Evolutionary conservation across 2,888 invertebrate genomes (phyloP).

Genomic region (Pharmacophagus antenor): DNA sequence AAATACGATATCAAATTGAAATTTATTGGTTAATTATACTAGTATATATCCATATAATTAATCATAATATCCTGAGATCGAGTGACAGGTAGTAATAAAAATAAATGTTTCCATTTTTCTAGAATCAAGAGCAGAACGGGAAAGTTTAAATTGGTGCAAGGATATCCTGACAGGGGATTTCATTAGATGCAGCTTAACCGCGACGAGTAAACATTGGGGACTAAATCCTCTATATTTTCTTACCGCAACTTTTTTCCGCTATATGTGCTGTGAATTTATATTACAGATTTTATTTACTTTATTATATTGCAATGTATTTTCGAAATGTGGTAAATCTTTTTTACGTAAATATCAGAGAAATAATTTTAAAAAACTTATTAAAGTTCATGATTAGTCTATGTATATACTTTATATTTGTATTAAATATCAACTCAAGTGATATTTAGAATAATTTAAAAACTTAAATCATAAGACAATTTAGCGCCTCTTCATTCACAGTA

Average conservation of each 20-base stretch:
- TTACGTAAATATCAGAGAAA: no score
- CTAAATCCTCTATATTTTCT: conserved; percentile 71
- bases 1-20: no score
- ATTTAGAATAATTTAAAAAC: conserved; percentile 34
- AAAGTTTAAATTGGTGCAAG: conserved; percentile 62
- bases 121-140: conserved; percentile 46
- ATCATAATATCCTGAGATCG: no score
- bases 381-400: no score
- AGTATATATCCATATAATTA: no score
- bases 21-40: no score
- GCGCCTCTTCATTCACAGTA: conserved; percentile 53
- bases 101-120: not conserved
- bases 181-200: conserved; percentile 81
- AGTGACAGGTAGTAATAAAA: not conserved
- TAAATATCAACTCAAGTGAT: not conserved
- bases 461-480: conserved; percentile 57
- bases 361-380: no score
- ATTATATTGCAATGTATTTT: not conserved
- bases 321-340: not conserved
- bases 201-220: conserved; percentile 74
- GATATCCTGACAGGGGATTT: conserved; percentile 77
- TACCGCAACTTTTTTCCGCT: conserved; percentile 57
- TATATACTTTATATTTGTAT: no score
- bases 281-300: conserved; percentile 35
- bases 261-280: conserved; percentile 58